Conservation (phyloP, 1,140 invertebrate genomes). For the Xylocopa sonorina region DNA sequence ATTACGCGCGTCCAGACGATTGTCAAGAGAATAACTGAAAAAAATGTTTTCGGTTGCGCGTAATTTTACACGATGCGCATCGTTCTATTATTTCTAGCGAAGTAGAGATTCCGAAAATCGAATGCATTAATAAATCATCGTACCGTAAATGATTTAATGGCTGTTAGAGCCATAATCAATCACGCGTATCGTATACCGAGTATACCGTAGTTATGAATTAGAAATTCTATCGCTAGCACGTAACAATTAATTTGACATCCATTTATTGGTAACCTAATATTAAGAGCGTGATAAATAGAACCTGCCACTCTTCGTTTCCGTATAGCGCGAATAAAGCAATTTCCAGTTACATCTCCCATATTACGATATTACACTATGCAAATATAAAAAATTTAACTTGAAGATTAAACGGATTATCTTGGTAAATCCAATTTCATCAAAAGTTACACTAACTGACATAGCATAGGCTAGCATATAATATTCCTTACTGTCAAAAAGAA, state of each 20-base stretch:
- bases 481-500: too few species aligned
- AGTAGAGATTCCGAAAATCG: not conserved
- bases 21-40: too few species aligned
- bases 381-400: too few species aligned
- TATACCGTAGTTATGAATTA: not conserved
- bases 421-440: too few species aligned
- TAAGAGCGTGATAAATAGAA: not conserved
- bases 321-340: not conserved
- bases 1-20: too few species aligned
- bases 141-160: constrained; percentile 10
- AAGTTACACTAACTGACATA: too few species aligned
- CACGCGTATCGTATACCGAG: not conserved
- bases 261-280: not conserved
- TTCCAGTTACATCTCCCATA: not conserved
- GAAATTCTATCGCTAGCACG: not conserved
- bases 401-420: too few species aligned
- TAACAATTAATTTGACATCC: not conserved
- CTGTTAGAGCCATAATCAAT: constrained; percentile 4
- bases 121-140: constrained; percentile 17
- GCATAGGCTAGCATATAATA: too few species aligned
- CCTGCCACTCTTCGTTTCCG: not conserved
- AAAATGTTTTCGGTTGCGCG: too few species aligned
- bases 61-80: too few species aligned
- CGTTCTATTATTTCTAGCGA: not conserved
- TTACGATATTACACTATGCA: too few species aligned